A percentile compares a stretch with the other conserved stretches of the same genome.
These are phyloP conservation scores for Tragelaphus imberbis DNA, from an alignment of 2,113 vertebrate genomes.

Conservation along the genomic window DNA sequence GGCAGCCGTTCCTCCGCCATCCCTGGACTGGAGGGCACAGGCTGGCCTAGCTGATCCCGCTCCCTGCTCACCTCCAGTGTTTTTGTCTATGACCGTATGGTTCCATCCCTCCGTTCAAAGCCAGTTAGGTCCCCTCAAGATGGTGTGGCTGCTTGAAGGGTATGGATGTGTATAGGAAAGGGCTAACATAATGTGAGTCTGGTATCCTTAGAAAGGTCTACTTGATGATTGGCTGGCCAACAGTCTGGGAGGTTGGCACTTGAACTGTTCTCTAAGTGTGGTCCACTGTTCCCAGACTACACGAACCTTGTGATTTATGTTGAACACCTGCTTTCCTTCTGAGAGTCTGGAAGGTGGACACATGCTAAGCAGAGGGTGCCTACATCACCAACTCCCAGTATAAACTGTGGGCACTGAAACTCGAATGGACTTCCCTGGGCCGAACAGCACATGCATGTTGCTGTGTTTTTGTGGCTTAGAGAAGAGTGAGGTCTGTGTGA, in stretches of 20 bases:
- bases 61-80: not conserved
- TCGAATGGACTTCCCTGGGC: not conserved
- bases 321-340: not conserved
- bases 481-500: not conserved
- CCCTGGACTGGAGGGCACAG: not conserved
- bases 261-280: not conserved
- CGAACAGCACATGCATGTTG: not conserved
- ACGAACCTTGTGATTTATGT: not conserved
- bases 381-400: not conserved
- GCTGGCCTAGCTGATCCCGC: fast-evolving
- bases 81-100: not conserved
- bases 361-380: not conserved
- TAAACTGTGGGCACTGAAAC: not conserved
- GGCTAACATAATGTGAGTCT: not conserved
- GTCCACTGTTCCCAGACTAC: not conserved
- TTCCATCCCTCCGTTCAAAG: not conserved
- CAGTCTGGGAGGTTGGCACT: not conserved
- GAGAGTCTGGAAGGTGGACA: not conserved
- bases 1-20: not conserved
- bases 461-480: not conserved
- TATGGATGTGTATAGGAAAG: not conserved
- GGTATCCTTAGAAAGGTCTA: not conserved
- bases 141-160: not conserved
- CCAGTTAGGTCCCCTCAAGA: not conserved
- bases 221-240: not conserved